Evolutionary conservation across 1,140 invertebrate genomes (phyloP), one percentile per base, ranked within the genome.

Genomic region (Hyphantria cunea): DNA sequence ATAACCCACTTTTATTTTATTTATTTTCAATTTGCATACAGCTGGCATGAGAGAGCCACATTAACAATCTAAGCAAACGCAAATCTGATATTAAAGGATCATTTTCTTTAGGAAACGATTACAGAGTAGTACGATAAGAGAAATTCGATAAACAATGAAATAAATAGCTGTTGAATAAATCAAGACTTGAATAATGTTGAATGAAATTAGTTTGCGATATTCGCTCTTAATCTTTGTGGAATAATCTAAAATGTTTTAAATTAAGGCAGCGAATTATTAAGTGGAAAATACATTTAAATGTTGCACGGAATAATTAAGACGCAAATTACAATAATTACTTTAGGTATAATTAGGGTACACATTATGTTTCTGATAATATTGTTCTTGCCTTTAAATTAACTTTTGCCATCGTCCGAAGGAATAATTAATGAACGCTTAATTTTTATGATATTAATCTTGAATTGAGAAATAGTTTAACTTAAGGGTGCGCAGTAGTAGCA

Each of bases 11-110:
- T 25, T 25, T 25, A 25, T 55, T 55, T 33, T 17, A 45, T 17
- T 55, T 45, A 17, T 73, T 72, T 61, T 68, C 66, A 71, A 82
- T 79, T 72, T 71, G 66, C 68, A 74, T 70, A 56, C 33, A 61
- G 64, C 62, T 82, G 52, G 80, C 79, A 83, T 86, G 78, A 78
- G 67, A 77, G 61, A 58, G 55, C 52, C 72, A 64, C 72, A 83
- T 83, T 84, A 84, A 64, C 58, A 50, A 12, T 41, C 12, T 17
- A 48, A 56, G 34, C 37, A 72, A 84, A 84, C 82, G 80, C 82
- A 81, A 84, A 84, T 78, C 75, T 68, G 72, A 81, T 81, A 84
- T 85, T 84, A 86, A 74, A 47, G 71, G 72, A 78, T 80, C 72
- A 79, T 86, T 82, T 78, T 72, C 72, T 64, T 74, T 67, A 79